Conservation (phyloP, 2,113 vertebrate genomes). For the Cisticola juncidis region DNA sequence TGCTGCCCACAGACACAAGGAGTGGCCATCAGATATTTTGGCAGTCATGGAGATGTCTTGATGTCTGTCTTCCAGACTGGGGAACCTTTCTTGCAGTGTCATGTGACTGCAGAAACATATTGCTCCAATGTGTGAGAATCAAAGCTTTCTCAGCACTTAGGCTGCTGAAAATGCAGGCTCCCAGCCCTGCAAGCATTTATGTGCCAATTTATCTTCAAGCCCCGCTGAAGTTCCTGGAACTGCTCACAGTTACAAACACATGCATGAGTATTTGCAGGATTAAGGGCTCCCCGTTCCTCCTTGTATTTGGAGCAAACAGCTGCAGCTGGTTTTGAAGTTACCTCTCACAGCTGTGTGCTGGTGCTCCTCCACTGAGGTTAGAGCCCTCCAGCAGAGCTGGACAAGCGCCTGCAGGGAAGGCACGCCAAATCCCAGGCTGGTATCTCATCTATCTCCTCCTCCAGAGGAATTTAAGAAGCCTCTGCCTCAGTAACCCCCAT, state of each 20-base stretch:
- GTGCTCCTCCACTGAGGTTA: not conserved
- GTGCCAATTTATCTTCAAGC: not conserved
- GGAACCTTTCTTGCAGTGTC: not conserved
- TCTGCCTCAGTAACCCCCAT: not conserved
- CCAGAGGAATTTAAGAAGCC: not conserved
- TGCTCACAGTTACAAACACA: constrained; percentile 19
- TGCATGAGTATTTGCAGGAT: not conserved
- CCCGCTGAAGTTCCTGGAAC: not conserved
- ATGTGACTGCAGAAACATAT: not conserved
- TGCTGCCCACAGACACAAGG: not conserved
- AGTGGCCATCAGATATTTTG: not conserved
- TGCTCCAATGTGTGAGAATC: not conserved
- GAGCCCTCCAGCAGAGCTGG: constrained; percentile 19
- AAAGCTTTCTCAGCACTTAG: not conserved
- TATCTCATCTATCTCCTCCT: not conserved
- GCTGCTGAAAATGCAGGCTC: not conserved
- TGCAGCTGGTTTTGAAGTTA: constrained; percentile 32
- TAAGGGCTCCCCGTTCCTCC: not conserved
- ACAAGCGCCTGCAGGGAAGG: not conserved
- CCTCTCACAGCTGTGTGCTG: constrained; percentile 27
- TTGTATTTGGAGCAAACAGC: not conserved
- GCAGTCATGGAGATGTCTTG: not conserved
- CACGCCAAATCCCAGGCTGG: not conserved
- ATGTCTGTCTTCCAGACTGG: too few species aligned
- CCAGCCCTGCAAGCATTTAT: not conserved